Evolutionary conservation across 2,113 vertebrate species (phyloP).

Genomic region (Grammomys dolichurus): DNA sequence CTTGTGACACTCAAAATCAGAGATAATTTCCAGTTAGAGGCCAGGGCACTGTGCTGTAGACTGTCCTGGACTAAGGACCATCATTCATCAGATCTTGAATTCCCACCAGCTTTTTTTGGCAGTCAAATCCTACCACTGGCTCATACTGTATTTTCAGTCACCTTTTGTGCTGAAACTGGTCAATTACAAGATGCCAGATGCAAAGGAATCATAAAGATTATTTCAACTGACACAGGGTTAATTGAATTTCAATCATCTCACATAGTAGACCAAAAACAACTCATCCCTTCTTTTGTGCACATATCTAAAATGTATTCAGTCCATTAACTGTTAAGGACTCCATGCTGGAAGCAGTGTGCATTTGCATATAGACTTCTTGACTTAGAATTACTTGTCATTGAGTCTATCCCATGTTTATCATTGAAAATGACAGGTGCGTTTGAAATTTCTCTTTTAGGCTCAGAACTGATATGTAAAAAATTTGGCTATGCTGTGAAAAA

Average conservation of each 20-base stretch:
- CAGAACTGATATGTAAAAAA: neutral
- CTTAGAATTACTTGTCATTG: neutral
- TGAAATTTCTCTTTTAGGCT: neutral
- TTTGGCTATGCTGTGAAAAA: neutral
- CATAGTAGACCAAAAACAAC: neutral
- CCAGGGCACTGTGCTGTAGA: neutral
- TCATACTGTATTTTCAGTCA: neutral
- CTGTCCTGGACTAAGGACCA: neutral
- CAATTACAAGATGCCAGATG: neutral
- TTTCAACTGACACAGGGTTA: neutral
- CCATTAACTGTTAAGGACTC: neutral
- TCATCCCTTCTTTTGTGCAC: neutral
- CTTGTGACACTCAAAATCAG: conserved; percentile 2
- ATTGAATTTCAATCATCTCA: neutral
- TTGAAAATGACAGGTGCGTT: neutral
- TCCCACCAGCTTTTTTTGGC: neutral
- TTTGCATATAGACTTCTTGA: neutral
- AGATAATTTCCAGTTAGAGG: conserved; percentile 48
- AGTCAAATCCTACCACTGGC: neutral
- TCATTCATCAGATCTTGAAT: neutral
- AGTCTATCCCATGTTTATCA: neutral
- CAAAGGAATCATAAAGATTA: neutral
- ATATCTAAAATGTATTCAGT: neutral
- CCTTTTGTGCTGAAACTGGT: neutral
- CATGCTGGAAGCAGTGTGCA: neutral